Percentiles rank a stretch among this genome's conserved stretches.
Conservation (phyloP, 2,797 vertebrate species). For the Pangasius djambal region DNA sequence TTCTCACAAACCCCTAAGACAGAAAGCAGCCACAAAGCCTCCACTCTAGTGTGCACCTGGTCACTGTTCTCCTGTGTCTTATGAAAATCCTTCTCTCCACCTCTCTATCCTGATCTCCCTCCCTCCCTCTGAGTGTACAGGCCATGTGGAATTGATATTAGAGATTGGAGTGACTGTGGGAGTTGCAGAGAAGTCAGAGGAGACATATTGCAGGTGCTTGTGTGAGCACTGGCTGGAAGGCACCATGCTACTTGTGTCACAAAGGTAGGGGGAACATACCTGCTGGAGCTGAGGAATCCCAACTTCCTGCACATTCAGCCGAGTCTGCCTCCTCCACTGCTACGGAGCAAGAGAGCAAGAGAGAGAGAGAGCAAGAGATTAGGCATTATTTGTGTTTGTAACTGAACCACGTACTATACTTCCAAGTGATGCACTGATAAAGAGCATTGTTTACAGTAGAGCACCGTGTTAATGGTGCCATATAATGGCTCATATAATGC, state of each 20-base stretch:
- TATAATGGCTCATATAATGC: slow-evolving; percentile 23
- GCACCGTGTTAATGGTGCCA: neutral
- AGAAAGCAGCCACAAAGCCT: slow-evolving; percentile 49
- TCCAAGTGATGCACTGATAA: slow-evolving; percentile 9
- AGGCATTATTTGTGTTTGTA: slow-evolving; percentile 25
- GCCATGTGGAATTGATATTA: slow-evolving; percentile 86
- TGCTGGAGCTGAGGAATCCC: slow-evolving; percentile 90
- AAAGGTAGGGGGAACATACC: slow-evolving; percentile 76
- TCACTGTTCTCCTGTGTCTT: slow-evolving; percentile 53
- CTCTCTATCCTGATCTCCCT: slow-evolving; percentile 31
- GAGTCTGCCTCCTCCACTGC: slow-evolving; percentile 93
- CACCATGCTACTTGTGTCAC: slow-evolving; percentile 34
- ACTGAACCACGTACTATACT: slow-evolving; percentile 6
- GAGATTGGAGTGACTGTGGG: slow-evolving; percentile 64
- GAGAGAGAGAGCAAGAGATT: slow-evolving; percentile 9
- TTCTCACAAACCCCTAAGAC: slow-evolving; percentile 32
- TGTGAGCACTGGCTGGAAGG: slow-evolving; percentile 61
- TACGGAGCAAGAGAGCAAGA: slow-evolving; percentile 68
- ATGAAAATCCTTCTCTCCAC: slow-evolving; percentile 56
- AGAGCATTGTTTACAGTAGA: slow-evolving; percentile 30
- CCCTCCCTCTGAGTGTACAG: slow-evolving; percentile 67
- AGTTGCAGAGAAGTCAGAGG: slow-evolving; percentile 59
- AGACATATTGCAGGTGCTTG: slow-evolving; percentile 45
- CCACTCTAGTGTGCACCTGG: slow-evolving; percentile 50
- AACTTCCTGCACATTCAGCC: slow-evolving; percentile 88